These are phyloP conservation scores for Oscheius sp. DNA, from an alignment of 2,888 invertebrate species.

Conservation along the genomic window DNA sequence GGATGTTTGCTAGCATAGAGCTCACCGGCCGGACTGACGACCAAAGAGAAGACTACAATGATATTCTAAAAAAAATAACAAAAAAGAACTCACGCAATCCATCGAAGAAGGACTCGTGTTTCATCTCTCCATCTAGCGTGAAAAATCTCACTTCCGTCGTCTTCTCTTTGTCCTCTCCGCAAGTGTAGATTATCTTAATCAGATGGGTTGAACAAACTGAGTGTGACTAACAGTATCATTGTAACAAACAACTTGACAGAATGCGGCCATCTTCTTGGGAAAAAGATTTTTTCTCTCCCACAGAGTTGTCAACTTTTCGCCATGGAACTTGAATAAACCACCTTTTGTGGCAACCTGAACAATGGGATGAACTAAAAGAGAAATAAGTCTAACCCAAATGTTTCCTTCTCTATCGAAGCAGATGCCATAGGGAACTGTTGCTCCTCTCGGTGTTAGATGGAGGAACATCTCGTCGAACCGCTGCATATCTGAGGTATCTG, in stretches of 20 bases:
- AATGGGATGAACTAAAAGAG: not conserved
- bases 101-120: slow-evolving; percentile 69
- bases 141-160: slow-evolving; percentile 63
- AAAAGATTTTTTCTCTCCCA: slow-evolving; percentile 64
- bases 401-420: slow-evolving; percentile 59
- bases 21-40: slow-evolving; percentile 59
- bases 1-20: slow-evolving; percentile 67
- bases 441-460: slow-evolving; percentile 66
- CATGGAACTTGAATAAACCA: slow-evolving; percentile 69
- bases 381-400: slow-evolving; percentile 46
- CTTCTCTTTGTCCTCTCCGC: slow-evolving; percentile 58
- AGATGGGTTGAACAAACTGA: not conserved
- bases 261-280: slow-evolving; percentile 69
- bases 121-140: slow-evolving; percentile 57
- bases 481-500: slow-evolving; percentile 71
- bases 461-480: slow-evolving; percentile 70
- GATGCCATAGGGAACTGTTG: slow-evolving; percentile 67
- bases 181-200: slow-evolving; percentile 66
- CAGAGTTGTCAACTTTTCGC: slow-evolving; percentile 46
- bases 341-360: slow-evolving; percentile 66
- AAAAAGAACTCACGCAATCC: slow-evolving; percentile 61
- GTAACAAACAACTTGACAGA: slow-evolving; percentile 65
- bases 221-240: slow-evolving; percentile 58
- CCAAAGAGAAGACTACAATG: slow-evolving; percentile 53
- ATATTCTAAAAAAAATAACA: not conserved